These are phyloP conservation scores for Eledone cirrhosa DNA, from an alignment of 2,888 invertebrate genomes.

Conservation along the genomic window DNA sequence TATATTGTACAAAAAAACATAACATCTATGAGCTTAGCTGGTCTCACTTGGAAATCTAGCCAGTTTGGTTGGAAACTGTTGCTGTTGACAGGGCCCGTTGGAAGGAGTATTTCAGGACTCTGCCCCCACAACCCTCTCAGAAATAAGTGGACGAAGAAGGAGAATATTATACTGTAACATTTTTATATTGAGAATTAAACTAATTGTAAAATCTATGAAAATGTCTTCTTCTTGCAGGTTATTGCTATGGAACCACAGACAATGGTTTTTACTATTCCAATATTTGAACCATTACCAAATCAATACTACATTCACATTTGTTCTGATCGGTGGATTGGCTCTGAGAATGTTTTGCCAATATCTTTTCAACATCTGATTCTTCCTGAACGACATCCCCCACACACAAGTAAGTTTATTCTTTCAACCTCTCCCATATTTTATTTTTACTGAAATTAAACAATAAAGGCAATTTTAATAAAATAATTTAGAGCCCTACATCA, in stretches of 20 bases:
- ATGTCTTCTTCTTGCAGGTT: conserved; percentile 70
- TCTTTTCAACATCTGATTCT: conserved; percentile 86
- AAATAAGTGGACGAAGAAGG: too few relatives aligned
- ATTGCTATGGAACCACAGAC: conserved; percentile 80
- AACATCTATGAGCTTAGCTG: too few relatives aligned
- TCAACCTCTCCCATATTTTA: not conserved
- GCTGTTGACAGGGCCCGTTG: too few relatives aligned
- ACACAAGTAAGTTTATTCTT: conserved; percentile 75
- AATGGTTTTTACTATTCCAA: conserved; percentile 93
- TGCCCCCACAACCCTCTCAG: too few relatives aligned
- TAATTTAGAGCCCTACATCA: too few relatives aligned
- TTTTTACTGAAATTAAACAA: too few relatives aligned
- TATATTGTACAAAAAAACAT: too few relatives aligned
- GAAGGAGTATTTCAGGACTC: too few relatives aligned
- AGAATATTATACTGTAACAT: too few relatives aligned
- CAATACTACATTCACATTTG: conserved; percentile 89
- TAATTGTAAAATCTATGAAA: not conserved
- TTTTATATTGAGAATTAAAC: not conserved
- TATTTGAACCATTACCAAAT: conserved; percentile 83
- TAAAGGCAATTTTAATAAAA: too few relatives aligned
- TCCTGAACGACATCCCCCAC: conserved; percentile 89
- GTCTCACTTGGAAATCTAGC: too few relatives aligned
- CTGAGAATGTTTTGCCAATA: conserved; percentile 69
- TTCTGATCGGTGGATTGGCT: conserved; percentile 85
- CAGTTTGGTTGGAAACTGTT: too few relatives aligned